phyloP scores from a whole-genome alignment of 2,113 vertebrate genomes.

The Oreocharis arfaki region DNA sequence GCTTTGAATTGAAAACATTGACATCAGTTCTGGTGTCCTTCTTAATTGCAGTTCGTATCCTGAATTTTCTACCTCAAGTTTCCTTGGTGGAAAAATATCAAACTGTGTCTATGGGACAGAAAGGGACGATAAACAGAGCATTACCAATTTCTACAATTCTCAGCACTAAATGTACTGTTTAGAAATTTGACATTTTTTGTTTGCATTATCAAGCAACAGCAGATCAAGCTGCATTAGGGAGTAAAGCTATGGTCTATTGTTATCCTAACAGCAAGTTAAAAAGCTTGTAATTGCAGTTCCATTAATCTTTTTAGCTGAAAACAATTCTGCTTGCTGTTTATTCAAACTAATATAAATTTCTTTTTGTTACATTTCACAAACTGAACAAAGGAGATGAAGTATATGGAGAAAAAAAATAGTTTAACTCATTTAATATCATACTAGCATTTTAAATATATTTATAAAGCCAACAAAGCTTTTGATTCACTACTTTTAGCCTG shows the following conservation, averaged over 20 bases:
- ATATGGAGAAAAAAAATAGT: neutral
- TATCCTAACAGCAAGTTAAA: constrained; percentile 9
- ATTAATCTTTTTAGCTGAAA: neutral
- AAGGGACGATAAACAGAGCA: neutral
- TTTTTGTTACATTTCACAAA: neutral
- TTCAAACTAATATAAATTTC: neutral
- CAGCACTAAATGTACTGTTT: neutral
- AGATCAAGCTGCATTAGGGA: neutral
- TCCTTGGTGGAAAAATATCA: neutral
- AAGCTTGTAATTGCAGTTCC: neutral
- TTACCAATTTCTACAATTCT: neutral
- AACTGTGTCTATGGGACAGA: neutral
- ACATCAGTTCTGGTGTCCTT: neutral
- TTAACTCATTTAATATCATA: neutral
- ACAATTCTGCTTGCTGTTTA: neutral
- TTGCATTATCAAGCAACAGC: neutral
- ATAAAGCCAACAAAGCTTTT: neutral
- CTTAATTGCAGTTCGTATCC: neutral
- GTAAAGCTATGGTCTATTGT: neutral
- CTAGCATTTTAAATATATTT: neutral
- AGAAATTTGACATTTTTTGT: neutral
- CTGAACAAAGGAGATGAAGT: neutral
- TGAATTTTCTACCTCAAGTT: neutral
- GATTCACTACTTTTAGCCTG: neutral
- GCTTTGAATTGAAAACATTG: neutral